A percentile compares a stretch with the other conserved stretches of the same genome.
Evolutionary conservation across 2,888 invertebrate genomes (phyloP).

Genomic region (Ethmia dodecea): DNA sequence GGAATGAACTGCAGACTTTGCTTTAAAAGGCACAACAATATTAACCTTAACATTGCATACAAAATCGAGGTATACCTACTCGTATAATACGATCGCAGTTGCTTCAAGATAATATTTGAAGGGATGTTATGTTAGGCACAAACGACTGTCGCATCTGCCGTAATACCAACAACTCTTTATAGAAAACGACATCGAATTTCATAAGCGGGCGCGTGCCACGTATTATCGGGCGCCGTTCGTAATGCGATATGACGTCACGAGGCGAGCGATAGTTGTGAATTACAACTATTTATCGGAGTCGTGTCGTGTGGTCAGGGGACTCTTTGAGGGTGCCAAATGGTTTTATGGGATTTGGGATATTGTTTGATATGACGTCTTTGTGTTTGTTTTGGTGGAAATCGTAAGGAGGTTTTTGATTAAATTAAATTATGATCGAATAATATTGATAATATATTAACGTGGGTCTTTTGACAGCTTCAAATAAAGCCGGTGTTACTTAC

Average conservation of each 20-base stretch:
- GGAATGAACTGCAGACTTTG: no score
- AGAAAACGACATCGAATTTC: conserved; percentile 52
- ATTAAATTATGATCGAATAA: no score
- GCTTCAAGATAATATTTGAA: no score
- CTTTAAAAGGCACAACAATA: no score
- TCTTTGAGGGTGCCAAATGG: conserved; percentile 45
- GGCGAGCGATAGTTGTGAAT: conserved; percentile 56
- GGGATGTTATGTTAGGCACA: no score
- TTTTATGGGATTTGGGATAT: conserved; percentile 56
- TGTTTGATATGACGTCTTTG: conserved; percentile 27
- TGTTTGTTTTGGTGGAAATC: conserved; percentile 21
- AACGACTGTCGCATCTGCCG: conserved; percentile 26
- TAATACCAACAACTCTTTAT: conserved; percentile 18
- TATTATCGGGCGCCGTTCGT: conserved; percentile 62
- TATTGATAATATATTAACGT: no score
- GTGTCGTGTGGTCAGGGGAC: conserved; percentile 38
- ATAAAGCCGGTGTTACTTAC: no score
- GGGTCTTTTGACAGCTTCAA: no score
- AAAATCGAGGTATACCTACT: no score
- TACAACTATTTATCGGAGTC: conserved; percentile 67
- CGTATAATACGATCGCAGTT: no score
- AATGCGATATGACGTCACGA: conserved; percentile 34
- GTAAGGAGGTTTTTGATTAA: no score
- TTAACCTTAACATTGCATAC: no score
- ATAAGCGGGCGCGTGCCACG: conserved; percentile 66